Base-by-base conservation (phyloP, 2,113 vertebrate genomes). In the Synodontis membranacea region DNA sequence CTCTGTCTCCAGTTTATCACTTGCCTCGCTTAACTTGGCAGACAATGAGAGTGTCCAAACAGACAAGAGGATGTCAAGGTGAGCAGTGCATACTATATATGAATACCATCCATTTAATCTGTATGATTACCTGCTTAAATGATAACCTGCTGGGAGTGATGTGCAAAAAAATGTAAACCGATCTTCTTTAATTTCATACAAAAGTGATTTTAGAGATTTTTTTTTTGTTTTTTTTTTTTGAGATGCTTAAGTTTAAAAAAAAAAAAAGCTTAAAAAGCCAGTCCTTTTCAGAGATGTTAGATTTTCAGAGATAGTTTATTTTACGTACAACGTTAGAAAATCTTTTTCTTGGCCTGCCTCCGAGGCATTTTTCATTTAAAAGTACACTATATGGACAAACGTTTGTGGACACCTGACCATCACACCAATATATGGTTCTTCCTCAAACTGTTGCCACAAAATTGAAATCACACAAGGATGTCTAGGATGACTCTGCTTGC, bases 1-100 rank as follows among this genome's bases (percentile, higher is more conserved):
- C 94, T 96, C 96, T 39, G 98, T 97, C 89, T 99, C 98, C 58
- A 98, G 97, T 89, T 94, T 99, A 88, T 98, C 98, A 88, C 88
- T 99, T 94, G 98, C 98, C 48, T 99, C 98, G 5, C 95, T 99
- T 91, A 98, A 96, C 93, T 95, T 97, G 87, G 96, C 96, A 34
- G 96, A 99, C 91, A 97, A 92, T 23, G 96, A 98, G 86, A 97
- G 95, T 84, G 90, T 97, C 86, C 96, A 96, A 66, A 95, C 96
- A 85, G 97, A 97, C 90, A 98, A 94, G 95, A 96, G 96, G 92
- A 96, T 95, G 44, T 96, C 96, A 93, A 97, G 97, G 98, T 99
- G 93, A 95, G 90, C 58, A 62, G 6, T 39, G 17, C 39, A 83
- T 39, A 46, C 12, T n/a, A n/a, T n/a, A n/a, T n/a, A n/a, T n/a